Base-by-base conservation (phyloP, 2,113 vertebrate genomes). In the Xenopus laevis region DNA sequence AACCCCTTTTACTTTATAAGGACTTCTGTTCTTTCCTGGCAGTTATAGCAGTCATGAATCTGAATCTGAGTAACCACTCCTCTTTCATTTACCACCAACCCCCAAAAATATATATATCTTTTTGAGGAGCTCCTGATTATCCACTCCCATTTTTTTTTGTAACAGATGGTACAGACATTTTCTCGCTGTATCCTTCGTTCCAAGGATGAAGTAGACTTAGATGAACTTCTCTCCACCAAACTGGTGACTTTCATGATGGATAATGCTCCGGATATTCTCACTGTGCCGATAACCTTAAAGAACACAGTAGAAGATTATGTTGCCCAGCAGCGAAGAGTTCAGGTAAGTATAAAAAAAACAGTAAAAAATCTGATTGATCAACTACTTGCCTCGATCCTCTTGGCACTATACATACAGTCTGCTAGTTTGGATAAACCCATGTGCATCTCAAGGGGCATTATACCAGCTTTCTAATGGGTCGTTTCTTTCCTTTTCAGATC, bases 221-320 rank as follows among this genome's bases (percentile, higher is more conserved):
- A 95, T 85, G 94, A 95, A 72, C 84, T 95, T 45, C 84, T 95
- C 79, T 91, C 94, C 78, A 87, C 91, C 80, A 91, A 91, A 73
- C 82, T 95, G 71, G 92, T 95, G 11, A 93, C 87, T 3, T 95
- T 95, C 80, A 88, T 95, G 77, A 91, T 95, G 87, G 93, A 95
- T 82, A 90, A 94, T 82, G 87, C 86, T 61, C 87, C 93, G 70
- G 87, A 91, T 13, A 91, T 93, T 72, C 82, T 95, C 78, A 90
- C 82, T 63, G 85, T 90, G 70, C 90, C 93, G 11, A 66, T 80
- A 11, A 47, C 81, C 47, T 85, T 94, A 79, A 93, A 93, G 77
- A 88, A 80, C 60, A 85, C 88, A n/a, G 80, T 94, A 71, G 93
- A 95, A 59, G 93, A 93, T 17, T 92, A 88, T 11, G 65, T 93